Percentiles rank a stretch among this genome's conserved stretches.
Evolutionary conservation across 2,888 invertebrate genomes (phyloP).

Genomic region (Trissolcus japonicus): DNA sequence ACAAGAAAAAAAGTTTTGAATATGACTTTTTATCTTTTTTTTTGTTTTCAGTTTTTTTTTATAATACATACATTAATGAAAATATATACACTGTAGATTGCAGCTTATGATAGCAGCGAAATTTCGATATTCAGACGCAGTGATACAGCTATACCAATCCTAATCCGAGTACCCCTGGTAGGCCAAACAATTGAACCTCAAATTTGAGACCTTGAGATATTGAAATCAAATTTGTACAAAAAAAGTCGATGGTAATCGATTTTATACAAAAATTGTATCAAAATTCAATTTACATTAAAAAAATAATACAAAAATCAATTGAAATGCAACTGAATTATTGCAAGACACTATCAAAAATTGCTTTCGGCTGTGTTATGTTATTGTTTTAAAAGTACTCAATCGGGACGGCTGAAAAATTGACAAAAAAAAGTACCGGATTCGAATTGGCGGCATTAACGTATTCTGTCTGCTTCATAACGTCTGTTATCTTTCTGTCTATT

Average conservation of each 20-base stretch:
- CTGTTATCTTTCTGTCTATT: conserved; percentile 66
- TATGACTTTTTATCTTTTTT: conserved; percentile 50
- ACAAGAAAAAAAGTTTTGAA: conserved; percentile 29
- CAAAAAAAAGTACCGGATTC: neutral
- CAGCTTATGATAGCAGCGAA: conserved; percentile 74
- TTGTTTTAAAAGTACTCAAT: conserved; percentile 12
- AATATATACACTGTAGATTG: conserved; percentile 76
- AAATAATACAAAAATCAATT: neutral
- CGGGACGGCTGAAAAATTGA: conserved; percentile 17
- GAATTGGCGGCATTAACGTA: conserved; percentile 25
- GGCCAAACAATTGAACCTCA: conserved; percentile 44
- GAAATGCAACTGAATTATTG: neutral
- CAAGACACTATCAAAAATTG: neutral
- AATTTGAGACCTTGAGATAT: too few relatives aligned
- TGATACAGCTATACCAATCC: conserved; percentile 47
- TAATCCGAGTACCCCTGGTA: conserved; percentile 30
- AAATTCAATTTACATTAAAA: too few relatives aligned
- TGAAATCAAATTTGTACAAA: too few relatives aligned
- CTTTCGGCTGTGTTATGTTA: neutral
- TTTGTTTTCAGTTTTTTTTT: conserved; percentile 61
- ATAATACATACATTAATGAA: conserved; percentile 76
- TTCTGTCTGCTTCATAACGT: conserved; percentile 45
- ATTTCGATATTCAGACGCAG: conserved; percentile 62
- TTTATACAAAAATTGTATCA: too few relatives aligned
- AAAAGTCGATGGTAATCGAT: too few relatives aligned